These are phyloP conservation scores for Steatocranus sp. DNA, from an alignment of 2,797 vertebrate species.

Conservation along the genomic window DNA sequence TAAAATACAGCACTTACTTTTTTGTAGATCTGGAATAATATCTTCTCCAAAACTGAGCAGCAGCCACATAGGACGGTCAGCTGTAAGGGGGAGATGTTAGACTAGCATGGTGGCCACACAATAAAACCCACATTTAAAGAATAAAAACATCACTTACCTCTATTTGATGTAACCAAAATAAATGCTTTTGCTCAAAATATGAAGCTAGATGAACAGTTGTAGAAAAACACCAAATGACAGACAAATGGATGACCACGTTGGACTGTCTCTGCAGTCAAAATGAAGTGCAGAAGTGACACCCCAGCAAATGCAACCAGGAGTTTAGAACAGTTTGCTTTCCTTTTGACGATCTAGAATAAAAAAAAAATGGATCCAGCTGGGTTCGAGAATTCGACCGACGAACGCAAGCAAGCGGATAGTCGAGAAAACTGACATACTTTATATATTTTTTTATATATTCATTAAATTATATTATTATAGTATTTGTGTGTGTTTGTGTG, in stretches of 20 bases:
- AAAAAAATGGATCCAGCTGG: neutral
- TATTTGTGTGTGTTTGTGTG: neutral
- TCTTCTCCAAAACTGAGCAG: neutral
- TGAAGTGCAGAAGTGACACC: neutral
- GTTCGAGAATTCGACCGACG: neutral
- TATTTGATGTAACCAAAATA: neutral
- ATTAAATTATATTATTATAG: neutral
- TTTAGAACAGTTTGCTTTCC: neutral
- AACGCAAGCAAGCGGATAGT: neutral
- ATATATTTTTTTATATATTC: neutral
- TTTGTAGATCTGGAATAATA: neutral
- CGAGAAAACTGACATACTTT: neutral
- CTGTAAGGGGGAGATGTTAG: neutral
- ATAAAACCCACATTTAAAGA: neutral
- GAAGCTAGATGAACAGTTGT: neutral
- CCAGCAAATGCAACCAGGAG: neutral
- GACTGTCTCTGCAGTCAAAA: neutral
- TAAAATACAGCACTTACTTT: neutral
- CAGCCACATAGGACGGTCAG: neutral
- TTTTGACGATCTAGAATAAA: neutral
- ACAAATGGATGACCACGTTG: neutral
- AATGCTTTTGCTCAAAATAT: neutral
- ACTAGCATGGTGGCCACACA: neutral
- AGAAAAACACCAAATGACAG: neutral
- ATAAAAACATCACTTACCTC: neutral